Evolutionary conservation across 2,888 invertebrate species (phyloP).

Genomic region (Lycophotia porphyrea): DNA sequence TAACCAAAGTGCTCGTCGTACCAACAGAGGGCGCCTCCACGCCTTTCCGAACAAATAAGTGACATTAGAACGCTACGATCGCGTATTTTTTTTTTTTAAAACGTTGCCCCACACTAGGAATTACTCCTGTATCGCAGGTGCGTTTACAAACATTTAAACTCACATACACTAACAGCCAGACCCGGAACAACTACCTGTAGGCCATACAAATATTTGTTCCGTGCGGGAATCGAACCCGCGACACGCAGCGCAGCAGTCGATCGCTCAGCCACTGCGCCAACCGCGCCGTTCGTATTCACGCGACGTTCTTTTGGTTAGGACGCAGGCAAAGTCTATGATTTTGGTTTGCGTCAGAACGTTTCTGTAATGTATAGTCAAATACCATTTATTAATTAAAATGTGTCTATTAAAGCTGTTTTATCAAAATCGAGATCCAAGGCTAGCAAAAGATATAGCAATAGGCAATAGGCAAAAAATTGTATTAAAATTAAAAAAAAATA

Average conservation of each 20-base stretch:
- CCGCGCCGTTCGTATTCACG: too few species aligned
- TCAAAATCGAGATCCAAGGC: neutral
- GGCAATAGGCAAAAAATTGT: neutral
- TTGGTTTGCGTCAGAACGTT: neutral
- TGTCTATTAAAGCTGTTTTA: neutral
- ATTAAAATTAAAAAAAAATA: neutral
- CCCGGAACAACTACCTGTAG: too few species aligned
- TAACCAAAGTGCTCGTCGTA: neutral
- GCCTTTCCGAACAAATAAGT: neutral
- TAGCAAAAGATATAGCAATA: too few species aligned
- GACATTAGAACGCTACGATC: neutral
- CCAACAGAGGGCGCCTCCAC: neutral
- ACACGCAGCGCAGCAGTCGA: too few species aligned
- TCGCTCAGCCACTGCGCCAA: too few species aligned
- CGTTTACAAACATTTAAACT: too few species aligned
- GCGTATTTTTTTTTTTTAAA: too few species aligned
- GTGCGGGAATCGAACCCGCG: too few species aligned
- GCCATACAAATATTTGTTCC: too few species aligned
- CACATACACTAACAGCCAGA: too few species aligned
- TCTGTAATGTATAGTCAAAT: neutral
- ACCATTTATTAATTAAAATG: neutral
- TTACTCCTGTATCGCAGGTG: too few species aligned
- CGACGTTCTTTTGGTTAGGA: neutral
- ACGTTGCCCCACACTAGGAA: too few species aligned
- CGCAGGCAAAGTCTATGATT: neutral